Conservation (phyloP, 2,888 invertebrate genomes). For the Tinea semifulvella region DNA sequence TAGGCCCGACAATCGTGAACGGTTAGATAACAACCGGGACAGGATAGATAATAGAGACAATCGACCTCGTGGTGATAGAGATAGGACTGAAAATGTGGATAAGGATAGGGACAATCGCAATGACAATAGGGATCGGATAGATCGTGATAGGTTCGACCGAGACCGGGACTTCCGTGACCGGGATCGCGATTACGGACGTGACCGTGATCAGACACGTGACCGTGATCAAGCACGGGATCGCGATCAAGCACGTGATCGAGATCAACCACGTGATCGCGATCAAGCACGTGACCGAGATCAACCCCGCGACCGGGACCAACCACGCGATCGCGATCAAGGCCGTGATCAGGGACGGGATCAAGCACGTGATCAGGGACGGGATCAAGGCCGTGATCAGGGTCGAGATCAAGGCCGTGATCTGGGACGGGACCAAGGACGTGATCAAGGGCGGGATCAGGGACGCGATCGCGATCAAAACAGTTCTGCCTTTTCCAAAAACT, state of each 20-base stretch:
- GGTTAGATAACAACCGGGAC: conserved; percentile 26
- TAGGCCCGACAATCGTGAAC: conserved; percentile 20
- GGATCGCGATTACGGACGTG: conserved; percentile 30
- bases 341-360: conserved; percentile 28
- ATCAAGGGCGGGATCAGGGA: conserved; percentile 29
- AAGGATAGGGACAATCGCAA: conserved; percentile 25
- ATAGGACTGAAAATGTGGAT: conserved; percentile 27
- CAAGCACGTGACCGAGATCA: conserved; percentile 57
- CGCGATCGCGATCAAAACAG: conserved; percentile 64
- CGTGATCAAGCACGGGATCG: conserved; percentile 44
- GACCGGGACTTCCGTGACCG: conserved; percentile 29
- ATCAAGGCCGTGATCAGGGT: conserved; percentile 28
- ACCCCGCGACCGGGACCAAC: conserved; percentile 30
- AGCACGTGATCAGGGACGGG: conserved; percentile 54
- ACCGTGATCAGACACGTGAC: conserved; percentile 24
- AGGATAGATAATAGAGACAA: conserved; percentile 27
- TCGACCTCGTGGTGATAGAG: conserved; percentile 37
- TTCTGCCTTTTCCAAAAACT: conserved; percentile 75
- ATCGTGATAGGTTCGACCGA: conserved; percentile 26
- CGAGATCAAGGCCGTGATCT: conserved; percentile 42
- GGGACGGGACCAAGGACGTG: conserved; percentile 30
- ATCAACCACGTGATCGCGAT: conserved; percentile 27
- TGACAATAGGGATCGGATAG: conserved; percentile 24
- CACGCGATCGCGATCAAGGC: conserved; percentile 27
- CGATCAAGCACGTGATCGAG: conserved; percentile 48